Percentiles rank a stretch among this genome's conserved stretches.
These are phyloP conservation scores for Centropristis striata DNA, from an alignment of 2,113 vertebrate species.

Conservation along the genomic window DNA sequence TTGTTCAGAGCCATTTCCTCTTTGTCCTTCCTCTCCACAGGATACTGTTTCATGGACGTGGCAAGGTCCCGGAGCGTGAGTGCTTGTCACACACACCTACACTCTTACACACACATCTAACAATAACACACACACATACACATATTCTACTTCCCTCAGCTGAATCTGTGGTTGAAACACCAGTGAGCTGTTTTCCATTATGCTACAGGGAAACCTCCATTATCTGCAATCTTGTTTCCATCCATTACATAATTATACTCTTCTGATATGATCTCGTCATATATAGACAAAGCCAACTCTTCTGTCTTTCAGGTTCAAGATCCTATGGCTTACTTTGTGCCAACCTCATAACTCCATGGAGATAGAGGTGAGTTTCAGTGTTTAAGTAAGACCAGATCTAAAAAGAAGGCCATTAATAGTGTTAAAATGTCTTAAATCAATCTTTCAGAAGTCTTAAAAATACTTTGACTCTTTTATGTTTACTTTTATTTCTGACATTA, in stretches of 20 bases:
- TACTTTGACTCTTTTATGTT: no score
- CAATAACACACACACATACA: background rate
- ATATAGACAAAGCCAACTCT: background rate
- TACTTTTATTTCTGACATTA: no score
- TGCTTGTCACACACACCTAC: conserved; percentile 26
- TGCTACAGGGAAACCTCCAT: background rate
- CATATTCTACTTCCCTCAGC: background rate
- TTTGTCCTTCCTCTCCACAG: conserved; percentile 59
- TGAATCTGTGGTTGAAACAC: conserved; percentile 16
- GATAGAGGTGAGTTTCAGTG: conserved; percentile 89
- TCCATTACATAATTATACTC: background rate
- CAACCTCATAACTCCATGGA: conserved; percentile 93
- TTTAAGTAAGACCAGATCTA: no score
- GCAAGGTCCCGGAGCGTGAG: conserved; percentile 80
- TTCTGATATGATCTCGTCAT: background rate
- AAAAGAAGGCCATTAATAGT: no score
- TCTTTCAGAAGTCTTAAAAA: no score
- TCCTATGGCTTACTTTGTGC: conserved; percentile 96
- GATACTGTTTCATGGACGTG: conserved; percentile 82
- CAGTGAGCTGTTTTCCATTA: conserved; percentile 21
- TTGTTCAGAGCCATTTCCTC: conserved; percentile 31
- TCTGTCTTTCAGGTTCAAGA: conserved; percentile 87
- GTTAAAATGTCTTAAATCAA: no score
- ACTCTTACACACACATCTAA: background rate
- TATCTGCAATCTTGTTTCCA: background rate